A percentile compares a stretch with the other conserved stretches of the same genome.
Conservation (phyloP, 2,797 vertebrate species). For the Rhinophrynus dorsalis region DNA sequence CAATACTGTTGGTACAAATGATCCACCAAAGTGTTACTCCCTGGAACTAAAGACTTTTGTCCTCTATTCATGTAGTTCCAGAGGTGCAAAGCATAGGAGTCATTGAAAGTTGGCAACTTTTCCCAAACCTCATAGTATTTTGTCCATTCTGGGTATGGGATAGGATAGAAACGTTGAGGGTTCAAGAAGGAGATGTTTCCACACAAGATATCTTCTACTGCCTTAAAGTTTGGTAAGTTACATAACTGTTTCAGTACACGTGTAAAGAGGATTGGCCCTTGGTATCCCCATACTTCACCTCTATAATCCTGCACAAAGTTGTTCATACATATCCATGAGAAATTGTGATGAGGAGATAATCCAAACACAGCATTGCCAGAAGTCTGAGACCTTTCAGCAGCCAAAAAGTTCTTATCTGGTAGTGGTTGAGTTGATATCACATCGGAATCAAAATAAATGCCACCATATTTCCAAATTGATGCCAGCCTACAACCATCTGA, state of each 20-base stretch:
- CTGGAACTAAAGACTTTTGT: constrained; percentile 3
- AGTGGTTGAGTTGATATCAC: constrained; percentile 12
- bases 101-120: not conserved
- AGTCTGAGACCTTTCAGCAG: not conserved
- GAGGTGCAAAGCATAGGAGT: constrained; percentile 56
- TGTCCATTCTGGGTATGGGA: constrained; percentile 60
- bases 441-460: constrained; percentile 12
- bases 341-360: not conserved
- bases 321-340: not conserved
- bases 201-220: constrained; percentile 52
- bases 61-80: constrained; percentile 60
- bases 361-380: constrained; percentile 20
- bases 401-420: not conserved
- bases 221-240: constrained; percentile 51
- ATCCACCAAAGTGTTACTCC: constrained; percentile 67
- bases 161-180: constrained; percentile 78
- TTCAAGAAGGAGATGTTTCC: constrained; percentile 66
- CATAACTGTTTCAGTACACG: constrained; percentile 11
- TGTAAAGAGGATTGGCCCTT: constrained; percentile 18
- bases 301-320: constrained; percentile 17
- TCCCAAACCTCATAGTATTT: constrained; percentile 68
- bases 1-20: constrained; percentile 67
- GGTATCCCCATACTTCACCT: constrained; percentile 17
- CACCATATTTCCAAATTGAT: constrained; percentile 15
- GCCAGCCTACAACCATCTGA: constrained; percentile 11